Percentiles rank a stretch among this genome's conserved stretches.
phyloP scores from a whole-genome alignment of 2,888 invertebrate genomes.

The Drosophila neoperkinsi region DNA sequence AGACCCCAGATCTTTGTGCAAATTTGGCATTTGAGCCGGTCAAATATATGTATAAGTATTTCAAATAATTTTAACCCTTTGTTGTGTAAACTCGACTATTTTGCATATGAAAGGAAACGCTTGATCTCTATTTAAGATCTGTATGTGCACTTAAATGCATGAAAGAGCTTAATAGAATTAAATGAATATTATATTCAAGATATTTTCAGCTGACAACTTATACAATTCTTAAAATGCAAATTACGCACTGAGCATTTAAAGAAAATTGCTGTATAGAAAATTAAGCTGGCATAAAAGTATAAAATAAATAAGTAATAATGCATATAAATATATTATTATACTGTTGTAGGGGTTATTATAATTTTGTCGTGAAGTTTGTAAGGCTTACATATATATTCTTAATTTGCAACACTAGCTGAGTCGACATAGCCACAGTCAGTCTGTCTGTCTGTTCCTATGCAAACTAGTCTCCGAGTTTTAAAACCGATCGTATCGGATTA shows the following conservation, averaged over 20 bases:
- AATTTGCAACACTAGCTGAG: background rate
- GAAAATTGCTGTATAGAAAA: background rate
- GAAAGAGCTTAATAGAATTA: background rate
- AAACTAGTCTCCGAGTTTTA: background rate
- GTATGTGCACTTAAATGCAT: background rate
- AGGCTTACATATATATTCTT: background rate
- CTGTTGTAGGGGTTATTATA: background rate
- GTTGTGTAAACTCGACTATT: constrained; percentile 12
- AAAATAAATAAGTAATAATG: background rate
- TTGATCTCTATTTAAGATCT: constrained; percentile 17
- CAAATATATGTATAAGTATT: background rate
- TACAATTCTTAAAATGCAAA: background rate
- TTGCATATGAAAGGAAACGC: constrained; percentile 31
- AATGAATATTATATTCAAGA: background rate
- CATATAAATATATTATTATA: background rate
- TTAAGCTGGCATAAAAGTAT: background rate
- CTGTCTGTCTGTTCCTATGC: background rate
- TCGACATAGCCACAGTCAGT: background rate
- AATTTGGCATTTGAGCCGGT: constrained; percentile 15
- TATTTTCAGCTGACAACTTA: background rate
- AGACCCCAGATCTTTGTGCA: constrained; percentile 5
- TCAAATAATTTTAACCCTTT: constrained; percentile 23
- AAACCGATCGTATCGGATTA: background rate
- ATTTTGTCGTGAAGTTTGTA: background rate
- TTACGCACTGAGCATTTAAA: background rate